These are phyloP conservation scores for Alcedo atthis DNA, from an alignment of 2,797 vertebrate genomes.

Conservation along the genomic window DNA sequence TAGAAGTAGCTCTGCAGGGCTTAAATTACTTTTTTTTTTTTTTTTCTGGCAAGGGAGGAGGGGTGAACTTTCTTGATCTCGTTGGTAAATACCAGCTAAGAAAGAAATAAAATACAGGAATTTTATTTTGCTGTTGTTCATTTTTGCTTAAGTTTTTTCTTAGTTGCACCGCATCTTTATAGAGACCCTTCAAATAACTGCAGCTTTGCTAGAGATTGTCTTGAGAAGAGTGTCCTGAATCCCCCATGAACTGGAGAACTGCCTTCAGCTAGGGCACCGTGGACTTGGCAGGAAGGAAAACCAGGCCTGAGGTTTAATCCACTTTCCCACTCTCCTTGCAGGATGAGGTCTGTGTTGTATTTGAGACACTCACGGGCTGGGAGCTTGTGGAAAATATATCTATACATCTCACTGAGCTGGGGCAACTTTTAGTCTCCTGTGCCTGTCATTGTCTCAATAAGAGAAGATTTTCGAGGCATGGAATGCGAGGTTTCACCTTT, in stretches of 20 bases:
- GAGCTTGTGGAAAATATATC: neutral
- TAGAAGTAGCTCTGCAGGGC: neutral
- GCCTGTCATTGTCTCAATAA: neutral
- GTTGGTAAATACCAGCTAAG: neutral
- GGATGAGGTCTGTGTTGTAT: neutral
- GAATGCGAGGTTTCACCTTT: neutral
- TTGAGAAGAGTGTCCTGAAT: neutral
- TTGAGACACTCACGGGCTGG: neutral
- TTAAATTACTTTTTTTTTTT: neutral
- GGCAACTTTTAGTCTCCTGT: neutral
- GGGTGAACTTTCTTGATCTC: neutral
- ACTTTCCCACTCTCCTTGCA: neutral
- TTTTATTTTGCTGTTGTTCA: neutral
- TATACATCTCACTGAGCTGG: neutral
- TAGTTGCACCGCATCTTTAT: neutral
- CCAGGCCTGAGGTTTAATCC: neutral
- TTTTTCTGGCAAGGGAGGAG: accelerated
- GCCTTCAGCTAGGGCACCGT: neutral
- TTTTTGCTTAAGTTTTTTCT: neutral
- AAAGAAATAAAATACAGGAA: neutral
- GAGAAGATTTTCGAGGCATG: neutral
- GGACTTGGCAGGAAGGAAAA: neutral
- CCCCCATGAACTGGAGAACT: neutral
- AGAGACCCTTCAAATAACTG: neutral
- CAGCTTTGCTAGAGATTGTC: neutral